Conservation (phyloP, 1,140 invertebrate species). For the Riptortus pedestris region DNA sequence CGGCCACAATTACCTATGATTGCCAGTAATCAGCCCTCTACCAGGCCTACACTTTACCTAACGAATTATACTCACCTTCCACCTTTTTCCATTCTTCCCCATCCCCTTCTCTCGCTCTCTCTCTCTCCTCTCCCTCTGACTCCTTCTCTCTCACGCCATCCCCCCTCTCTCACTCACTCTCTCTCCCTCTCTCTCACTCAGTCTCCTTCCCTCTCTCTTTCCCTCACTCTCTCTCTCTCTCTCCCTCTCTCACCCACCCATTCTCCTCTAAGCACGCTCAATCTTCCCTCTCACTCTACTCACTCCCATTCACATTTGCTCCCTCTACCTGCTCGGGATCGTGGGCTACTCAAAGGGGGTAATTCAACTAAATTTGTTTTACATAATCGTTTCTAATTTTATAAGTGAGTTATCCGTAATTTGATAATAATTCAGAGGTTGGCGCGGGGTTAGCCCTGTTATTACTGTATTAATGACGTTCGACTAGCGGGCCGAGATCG, state of each 20-base stretch:
- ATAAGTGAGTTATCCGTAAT: slow-evolving; percentile 29
- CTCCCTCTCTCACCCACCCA: too few relatives aligned
- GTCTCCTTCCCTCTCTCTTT: too few relatives aligned
- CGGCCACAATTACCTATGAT: slow-evolving; percentile 24
- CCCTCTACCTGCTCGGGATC: not conserved
- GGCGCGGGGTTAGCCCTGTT: slow-evolving; percentile 5
- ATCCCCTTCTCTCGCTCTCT: not conserved
- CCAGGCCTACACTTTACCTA: slow-evolving; percentile 22
- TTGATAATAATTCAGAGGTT: slow-evolving; percentile 25
- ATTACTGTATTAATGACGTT: slow-evolving; percentile 14
- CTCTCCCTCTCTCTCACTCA: too few relatives aligned
- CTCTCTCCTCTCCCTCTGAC: too few relatives aligned
- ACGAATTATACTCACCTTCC: slow-evolving; percentile 19
- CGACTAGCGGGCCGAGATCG: too few relatives aligned
- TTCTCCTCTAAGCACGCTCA: too few relatives aligned
- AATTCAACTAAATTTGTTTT: slow-evolving; percentile 27
- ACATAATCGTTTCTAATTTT: slow-evolving; percentile 28
- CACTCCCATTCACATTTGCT: not conserved
- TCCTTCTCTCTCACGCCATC: too few relatives aligned
- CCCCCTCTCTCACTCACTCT: too few relatives aligned
- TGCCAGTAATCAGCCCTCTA: slow-evolving; percentile 12
- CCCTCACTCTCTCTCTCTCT: too few relatives aligned
- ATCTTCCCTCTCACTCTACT: not conserved
- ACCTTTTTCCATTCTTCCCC: not conserved
- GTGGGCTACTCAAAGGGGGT: too few relatives aligned